Evolutionary conservation across 2,888 invertebrate species (phyloP).

Genomic region (Brachyptera putata): DNA sequence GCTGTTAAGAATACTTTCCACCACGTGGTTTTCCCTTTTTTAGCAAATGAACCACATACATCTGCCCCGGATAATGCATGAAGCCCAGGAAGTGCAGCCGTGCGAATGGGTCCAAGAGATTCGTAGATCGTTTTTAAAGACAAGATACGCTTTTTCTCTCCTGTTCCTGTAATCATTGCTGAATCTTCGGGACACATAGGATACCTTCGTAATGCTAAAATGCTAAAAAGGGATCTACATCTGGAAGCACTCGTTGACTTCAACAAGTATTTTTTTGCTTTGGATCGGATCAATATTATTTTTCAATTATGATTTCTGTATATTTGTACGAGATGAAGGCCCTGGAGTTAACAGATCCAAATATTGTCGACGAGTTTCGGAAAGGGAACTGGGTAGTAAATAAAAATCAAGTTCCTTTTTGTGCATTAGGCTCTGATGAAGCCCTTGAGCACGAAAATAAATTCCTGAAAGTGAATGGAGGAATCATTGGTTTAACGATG

Average conservation of each 20-base stretch:
- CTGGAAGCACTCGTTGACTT: too few species aligned
- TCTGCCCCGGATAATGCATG: constrained; percentile 4
- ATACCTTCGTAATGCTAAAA: background rate
- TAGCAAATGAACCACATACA: too few species aligned
- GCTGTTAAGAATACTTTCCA: too few species aligned
- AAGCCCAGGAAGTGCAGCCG: constrained; percentile 2
- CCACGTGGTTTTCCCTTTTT: too few species aligned
- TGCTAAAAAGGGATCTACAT: too few species aligned
- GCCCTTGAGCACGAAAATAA: background rate
- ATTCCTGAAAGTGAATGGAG: background rate
- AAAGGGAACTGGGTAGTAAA: too few species aligned
- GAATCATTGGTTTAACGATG: background rate
- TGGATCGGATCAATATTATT: too few species aligned
- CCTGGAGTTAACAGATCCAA: too few species aligned
- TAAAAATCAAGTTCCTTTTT: constrained; percentile 4
- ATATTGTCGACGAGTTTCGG: constrained; percentile 21
- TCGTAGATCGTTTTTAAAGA: too few species aligned
- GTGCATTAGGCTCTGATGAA: background rate
- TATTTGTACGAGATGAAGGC: too few species aligned
- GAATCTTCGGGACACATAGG: background rate
- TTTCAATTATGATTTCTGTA: too few species aligned
- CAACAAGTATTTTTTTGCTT: too few species aligned
- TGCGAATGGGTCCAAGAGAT: background rate
- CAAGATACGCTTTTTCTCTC: background rate
- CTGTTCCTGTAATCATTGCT: background rate